Evolutionary conservation across 2,113 vertebrate species (phyloP).

Genomic region (Dipodomys ordii): DNA sequence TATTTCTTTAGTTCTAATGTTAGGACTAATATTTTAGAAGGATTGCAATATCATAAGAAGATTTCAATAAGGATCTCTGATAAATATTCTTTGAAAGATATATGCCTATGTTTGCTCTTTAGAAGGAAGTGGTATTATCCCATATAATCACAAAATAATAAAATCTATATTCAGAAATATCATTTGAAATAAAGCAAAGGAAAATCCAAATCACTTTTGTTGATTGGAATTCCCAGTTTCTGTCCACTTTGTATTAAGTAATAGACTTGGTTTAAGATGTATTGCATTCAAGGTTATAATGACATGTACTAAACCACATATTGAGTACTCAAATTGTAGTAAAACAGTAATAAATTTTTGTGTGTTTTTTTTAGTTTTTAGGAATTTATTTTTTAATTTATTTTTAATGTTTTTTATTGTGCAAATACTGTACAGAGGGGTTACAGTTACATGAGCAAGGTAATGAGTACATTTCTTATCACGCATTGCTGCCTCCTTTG

Average conservation of each 20-base stretch:
- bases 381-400: neutral
- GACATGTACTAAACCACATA: slow-evolving; percentile 85
- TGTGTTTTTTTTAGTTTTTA: neutral
- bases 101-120: slow-evolving; percentile 59
- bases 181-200: slow-evolving; percentile 10
- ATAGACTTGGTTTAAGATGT: slow-evolving; percentile 78
- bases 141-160: slow-evolving; percentile 38
- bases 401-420: no score
- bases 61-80: slow-evolving; percentile 69
- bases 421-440: no score
- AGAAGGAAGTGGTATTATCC: slow-evolving; percentile 10
- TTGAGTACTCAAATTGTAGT: slow-evolving; percentile 85
- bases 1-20: slow-evolving; percentile 73
- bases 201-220: neutral
- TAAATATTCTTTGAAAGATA: slow-evolving; percentile 62
- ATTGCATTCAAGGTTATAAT: slow-evolving; percentile 90
- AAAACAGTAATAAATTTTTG: slow-evolving; percentile 70
- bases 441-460: no score
- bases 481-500: no score
- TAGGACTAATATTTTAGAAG: slow-evolving; percentile 71
- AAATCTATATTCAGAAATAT: slow-evolving; percentile 43
- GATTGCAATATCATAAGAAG: slow-evolving; percentile 48
- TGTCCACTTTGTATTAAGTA: neutral
- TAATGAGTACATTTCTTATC: no score
- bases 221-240: neutral